Base-by-base conservation (phyloP, 2,797 vertebrate genomes). In the Chlorospingus flavigularis region DNA sequence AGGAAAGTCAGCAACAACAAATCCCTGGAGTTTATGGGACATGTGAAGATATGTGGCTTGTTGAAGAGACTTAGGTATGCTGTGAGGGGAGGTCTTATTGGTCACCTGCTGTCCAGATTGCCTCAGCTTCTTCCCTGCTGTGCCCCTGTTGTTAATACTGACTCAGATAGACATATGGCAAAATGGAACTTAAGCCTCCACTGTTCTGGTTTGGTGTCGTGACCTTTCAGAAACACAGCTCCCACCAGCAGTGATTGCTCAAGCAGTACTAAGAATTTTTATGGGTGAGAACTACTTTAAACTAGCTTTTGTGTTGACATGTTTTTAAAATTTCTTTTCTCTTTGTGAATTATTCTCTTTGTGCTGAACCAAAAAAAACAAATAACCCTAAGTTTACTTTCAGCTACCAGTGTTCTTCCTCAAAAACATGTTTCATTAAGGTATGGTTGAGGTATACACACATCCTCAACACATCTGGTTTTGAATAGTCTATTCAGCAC, bases 111-210 rank as follows among this genome's bases (percentile, higher is more conserved):
- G 24, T 70, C 48, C 45, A 50, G 50, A 50, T 17, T 61, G 24
- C 68, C n/a, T 5, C 26, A 65, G 28, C 33, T 71, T 47, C 65
- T 74, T 63, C 40, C 67, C 48, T 47, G 53, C 45, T 84, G 25
- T 78, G 71, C 31, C 45, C 9, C 45, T 71, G 48, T 6, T 50
- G n/a, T 28, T 78, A 63, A 63, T 81, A 21, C 45, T 78, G 62
- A 45, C 42, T 51, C 26, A 1, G 2, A 51, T 0, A 61, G 51
- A 70, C 33, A 74, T 16, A 4, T 2, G 31, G 17, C 19, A 33
- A 83, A 67, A 55, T 13, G 21, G 37, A 51, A 40, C 26, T 42
- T 61, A 77, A 77, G 40, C 18, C 40, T 62, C 24, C 26, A 6
- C 47, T 58, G 20, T 35, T 73, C 19, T 1, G 1, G 11, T 35